phyloP scores from a whole-genome alignment of 1,140 invertebrate species.

The Drosophila paulistorum region DNA sequence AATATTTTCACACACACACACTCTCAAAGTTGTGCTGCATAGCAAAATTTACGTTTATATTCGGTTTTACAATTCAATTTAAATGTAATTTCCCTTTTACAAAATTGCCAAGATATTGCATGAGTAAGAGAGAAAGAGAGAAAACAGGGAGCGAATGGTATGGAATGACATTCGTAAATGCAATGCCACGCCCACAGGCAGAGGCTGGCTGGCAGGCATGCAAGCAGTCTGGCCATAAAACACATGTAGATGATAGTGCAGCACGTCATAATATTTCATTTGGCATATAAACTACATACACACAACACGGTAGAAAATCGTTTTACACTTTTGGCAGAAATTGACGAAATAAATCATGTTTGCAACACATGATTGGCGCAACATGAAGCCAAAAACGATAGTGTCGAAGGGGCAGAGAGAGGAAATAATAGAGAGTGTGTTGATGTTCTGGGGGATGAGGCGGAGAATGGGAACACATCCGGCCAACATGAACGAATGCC shows the following conservation, averaged over 20 bases:
- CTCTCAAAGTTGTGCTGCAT: constrained; percentile 18
- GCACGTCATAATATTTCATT: constrained; percentile 70
- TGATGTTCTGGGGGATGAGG: background rate
- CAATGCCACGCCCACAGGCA: constrained; percentile 44
- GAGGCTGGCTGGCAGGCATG: background rate
- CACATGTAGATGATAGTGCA: constrained; percentile 58
- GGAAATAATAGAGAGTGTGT: background rate
- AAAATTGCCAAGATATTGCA: constrained; percentile 57
- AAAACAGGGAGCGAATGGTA: constrained; percentile 3
- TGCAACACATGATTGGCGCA: constrained; percentile 62
- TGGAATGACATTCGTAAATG: constrained; percentile 43
- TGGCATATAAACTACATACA: constrained; percentile 28
- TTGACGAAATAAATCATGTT: constrained; percentile 80
- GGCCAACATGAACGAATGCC: constrained; percentile 26
- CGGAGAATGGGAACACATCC: background rate
- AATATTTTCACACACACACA: constrained; percentile 16
- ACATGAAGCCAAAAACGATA: constrained; percentile 21
- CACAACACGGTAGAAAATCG: constrained; percentile 56
- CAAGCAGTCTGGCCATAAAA: constrained; percentile 27
- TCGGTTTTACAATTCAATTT: constrained; percentile 75
- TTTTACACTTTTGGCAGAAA: constrained; percentile 69
- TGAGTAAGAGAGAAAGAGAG: constrained; percentile 15
- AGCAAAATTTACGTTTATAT: constrained; percentile 47
- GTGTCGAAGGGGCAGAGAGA: background rate
- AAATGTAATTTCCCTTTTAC: constrained; percentile 76